A percentile compares a stretch with the other conserved stretches of the same genome.
Conservation (phyloP, 1,140 invertebrate genomes). For the Drosophila elegans region DNA sequence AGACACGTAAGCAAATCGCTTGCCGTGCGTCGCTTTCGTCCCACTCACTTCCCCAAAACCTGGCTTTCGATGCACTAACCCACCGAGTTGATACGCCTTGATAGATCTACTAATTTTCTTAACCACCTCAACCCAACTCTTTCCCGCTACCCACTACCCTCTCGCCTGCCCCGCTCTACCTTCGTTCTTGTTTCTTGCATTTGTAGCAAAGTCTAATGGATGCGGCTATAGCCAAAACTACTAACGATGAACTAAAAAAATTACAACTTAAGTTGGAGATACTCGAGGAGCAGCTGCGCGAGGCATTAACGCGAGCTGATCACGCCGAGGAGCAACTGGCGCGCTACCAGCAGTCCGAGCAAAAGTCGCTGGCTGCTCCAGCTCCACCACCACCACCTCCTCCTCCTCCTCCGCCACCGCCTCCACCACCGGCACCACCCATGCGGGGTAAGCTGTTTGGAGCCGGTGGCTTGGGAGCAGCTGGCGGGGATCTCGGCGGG, state of each 20-base stretch:
- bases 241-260: slow-evolving; percentile 85
- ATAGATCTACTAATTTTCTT: slow-evolving; percentile 65
- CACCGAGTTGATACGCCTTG: slow-evolving; percentile 24
- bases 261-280: slow-evolving; percentile 84
- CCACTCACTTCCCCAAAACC: slow-evolving; percentile 3
- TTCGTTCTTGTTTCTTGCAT: slow-evolving; percentile 52
- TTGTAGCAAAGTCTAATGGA: slow-evolving; percentile 84
- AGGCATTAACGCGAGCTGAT: slow-evolving; percentile 69
- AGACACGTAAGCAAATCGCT: slow-evolving; percentile 65
- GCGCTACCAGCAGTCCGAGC: slow-evolving; percentile 45
- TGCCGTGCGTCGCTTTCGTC: slow-evolving; percentile 35
- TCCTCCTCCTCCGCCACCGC: slow-evolving; percentile 60
- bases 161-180: slow-evolving; percentile 40
- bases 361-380: slow-evolving; percentile 19
- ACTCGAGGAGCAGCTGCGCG: slow-evolving; percentile 77
- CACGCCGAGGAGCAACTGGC: slow-evolving; percentile 74
- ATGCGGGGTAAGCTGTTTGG: slow-evolving; percentile 31
- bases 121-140: slow-evolving; percentile 54
- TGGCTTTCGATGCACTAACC: slow-evolving; percentile 50
- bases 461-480: not conserved
- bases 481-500: slow-evolving; percentile 10
- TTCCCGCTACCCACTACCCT: slow-evolving; percentile 23
- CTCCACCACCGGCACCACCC: slow-evolving; percentile 49
- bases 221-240: slow-evolving; percentile 83
- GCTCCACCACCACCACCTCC: slow-evolving; percentile 44